Conservation (phyloP, 2,888 invertebrate species). For the Shargacucullia verbasci region DNA sequence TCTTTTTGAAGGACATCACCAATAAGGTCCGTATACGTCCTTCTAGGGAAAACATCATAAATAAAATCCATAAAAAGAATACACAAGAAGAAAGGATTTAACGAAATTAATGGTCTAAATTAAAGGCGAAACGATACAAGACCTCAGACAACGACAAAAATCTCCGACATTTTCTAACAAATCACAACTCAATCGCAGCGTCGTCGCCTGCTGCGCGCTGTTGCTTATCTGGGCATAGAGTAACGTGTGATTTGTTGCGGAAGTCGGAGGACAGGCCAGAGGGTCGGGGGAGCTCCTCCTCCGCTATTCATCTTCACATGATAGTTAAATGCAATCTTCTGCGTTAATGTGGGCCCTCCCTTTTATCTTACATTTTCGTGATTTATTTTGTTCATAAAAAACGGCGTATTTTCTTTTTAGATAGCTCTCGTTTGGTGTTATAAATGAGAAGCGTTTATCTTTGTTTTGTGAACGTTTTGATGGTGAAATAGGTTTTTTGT, state of each 20-base stretch:
- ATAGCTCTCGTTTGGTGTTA: conserved; percentile 13
- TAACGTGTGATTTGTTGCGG: conserved; percentile 54
- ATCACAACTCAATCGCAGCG: conserved; percentile 16
- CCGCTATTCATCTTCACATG: conserved; percentile 46
- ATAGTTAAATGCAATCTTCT: conserved; percentile 52
- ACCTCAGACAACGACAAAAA: conserved; percentile 21
- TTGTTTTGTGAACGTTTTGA: background rate
- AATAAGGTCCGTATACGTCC: no score
- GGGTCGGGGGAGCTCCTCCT: conserved; percentile 39
- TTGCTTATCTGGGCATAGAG: conserved; percentile 44
- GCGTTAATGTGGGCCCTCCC: conserved; percentile 41
- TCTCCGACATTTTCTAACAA: conserved; percentile 15
- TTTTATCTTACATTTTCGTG: conserved; percentile 48
- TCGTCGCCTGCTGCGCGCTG: conserved; percentile 34
- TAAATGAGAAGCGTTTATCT: conserved; percentile 11
- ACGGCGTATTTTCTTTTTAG: conserved; percentile 9
- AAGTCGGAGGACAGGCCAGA: conserved; percentile 26
- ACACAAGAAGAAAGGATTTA: no score
- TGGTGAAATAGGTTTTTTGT: no score
- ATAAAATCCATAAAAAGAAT: no score
- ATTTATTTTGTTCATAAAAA: conserved; percentile 42
- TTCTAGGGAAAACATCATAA: no score
- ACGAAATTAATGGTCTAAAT: no score
- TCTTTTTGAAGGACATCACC: no score
- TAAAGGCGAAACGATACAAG: no score